Evolutionary conservation across 2,797 vertebrate species (phyloP).

Genomic region (Danio albolineatus): DNA sequence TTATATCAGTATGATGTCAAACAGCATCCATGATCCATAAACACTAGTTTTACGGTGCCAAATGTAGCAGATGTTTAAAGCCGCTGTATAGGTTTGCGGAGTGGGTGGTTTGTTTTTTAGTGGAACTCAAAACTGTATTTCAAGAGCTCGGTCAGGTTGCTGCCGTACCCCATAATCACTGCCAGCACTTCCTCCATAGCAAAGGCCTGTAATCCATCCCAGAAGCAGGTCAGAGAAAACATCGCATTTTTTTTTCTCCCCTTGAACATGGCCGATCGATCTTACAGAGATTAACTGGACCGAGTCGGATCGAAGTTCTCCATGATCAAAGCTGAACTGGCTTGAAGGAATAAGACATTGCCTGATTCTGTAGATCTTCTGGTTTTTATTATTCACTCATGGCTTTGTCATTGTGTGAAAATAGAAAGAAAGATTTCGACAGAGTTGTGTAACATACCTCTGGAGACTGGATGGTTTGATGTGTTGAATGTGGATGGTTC

Average conservation of each 20-base stretch:
- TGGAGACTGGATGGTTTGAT: constrained; percentile 27
- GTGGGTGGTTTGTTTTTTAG: constrained; percentile 35
- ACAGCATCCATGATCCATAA: constrained; percentile 12
- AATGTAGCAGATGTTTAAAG: constrained; percentile 24
- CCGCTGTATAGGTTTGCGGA: constrained; percentile 4
- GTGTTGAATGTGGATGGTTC: constrained; percentile 6
- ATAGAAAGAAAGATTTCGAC: constrained; percentile 17
- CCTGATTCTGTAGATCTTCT: background rate
- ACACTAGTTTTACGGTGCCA: background rate
- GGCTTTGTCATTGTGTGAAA: constrained; percentile 23
- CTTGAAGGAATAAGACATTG: background rate
- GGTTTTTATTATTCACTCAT: constrained; percentile 19
- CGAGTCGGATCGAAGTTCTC: constrained; percentile 18
- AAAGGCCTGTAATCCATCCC: constrained; percentile 44
- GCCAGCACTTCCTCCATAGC: constrained; percentile 24
- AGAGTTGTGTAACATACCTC: constrained; percentile 18
- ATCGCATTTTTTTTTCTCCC: background rate
- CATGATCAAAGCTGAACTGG: constrained; percentile 44
- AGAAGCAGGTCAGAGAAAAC: constrained; percentile 32
- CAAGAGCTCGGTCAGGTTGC: constrained; percentile 33
- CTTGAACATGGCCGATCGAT: constrained; percentile 29
- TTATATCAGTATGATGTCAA: background rate
- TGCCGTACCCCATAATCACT: constrained; percentile 36
- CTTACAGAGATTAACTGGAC: constrained; percentile 20
- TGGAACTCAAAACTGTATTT: constrained; percentile 23